Conservation (phyloP, 1,140 invertebrate species). For the Drosophila lini region DNA sequence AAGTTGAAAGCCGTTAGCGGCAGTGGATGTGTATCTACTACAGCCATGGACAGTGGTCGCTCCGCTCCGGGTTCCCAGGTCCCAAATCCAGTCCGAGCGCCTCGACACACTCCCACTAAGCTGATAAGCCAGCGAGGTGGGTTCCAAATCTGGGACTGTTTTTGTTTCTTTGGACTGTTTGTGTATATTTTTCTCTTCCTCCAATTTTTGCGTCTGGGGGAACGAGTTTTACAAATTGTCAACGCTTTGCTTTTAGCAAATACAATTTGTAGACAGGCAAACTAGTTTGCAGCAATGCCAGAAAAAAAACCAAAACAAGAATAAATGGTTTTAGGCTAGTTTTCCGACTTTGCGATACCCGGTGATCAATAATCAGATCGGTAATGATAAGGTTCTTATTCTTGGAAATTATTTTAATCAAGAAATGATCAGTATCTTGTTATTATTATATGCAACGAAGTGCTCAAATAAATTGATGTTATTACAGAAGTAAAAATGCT, state of each 20-base stretch:
- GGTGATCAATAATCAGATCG: slow-evolving; percentile 24
- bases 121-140: slow-evolving; percentile 48
- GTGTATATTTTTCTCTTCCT: slow-evolving; percentile 22
- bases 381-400: slow-evolving; percentile 4
- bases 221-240: slow-evolving; percentile 83
- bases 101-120: slow-evolving; percentile 42
- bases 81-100: slow-evolving; percentile 31
- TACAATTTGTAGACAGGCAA: slow-evolving; percentile 69
- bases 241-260: slow-evolving; percentile 77
- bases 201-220: slow-evolving; percentile 57
- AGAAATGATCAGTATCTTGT: slow-evolving; percentile 4
- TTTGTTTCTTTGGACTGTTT: slow-evolving; percentile 20
- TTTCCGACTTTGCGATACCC: slow-evolving; percentile 31
- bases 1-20: slow-evolving; percentile 66
- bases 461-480: no score
- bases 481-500: no score
- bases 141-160: slow-evolving; percentile 29
- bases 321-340: slow-evolving; percentile 18
- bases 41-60: slow-evolving; percentile 13
- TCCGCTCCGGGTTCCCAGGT: slow-evolving; percentile 20
- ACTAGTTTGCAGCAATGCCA: slow-evolving; percentile 70
- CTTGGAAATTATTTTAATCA: slow-evolving; percentile 3
- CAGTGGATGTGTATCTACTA: not conserved
- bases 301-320: slow-evolving; percentile 40
- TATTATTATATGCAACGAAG: not conserved